Percentiles rank a stretch among this genome's conserved stretches.
Evolutionary conservation across 2,797 vertebrate species (phyloP).

Genomic region (Onychomys arenicola): DNA sequence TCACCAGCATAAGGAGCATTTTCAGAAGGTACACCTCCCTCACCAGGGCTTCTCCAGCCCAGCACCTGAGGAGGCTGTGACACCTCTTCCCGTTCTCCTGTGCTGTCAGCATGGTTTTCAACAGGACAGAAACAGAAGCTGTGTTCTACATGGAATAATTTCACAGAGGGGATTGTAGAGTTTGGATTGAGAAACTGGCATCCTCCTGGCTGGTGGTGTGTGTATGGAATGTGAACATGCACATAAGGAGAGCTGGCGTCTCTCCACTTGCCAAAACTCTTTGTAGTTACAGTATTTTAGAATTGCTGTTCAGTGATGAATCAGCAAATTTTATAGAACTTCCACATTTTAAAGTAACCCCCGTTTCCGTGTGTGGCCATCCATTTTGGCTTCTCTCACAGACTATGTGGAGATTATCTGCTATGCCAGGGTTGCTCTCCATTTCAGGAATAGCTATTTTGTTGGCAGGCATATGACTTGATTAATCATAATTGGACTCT

Average conservation of each 20-base stretch:
- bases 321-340: slow-evolving; percentile 37
- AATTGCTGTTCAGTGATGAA: slow-evolving; percentile 16
- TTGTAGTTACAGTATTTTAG: neutral
- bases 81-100: slow-evolving; percentile 34
- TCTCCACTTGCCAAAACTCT: neutral
- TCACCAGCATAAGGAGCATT: neutral
- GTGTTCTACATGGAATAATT: neutral
- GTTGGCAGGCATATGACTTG: neutral
- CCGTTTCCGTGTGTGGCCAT: neutral
- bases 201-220: neutral
- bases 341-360: slow-evolving; percentile 13
- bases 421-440: neutral
- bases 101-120: neutral
- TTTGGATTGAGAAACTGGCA: slow-evolving; percentile 18
- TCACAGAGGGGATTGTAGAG: neutral
- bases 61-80: slow-evolving; percentile 36
- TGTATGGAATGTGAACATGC: neutral
- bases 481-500: neutral
- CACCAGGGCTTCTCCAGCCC: neutral
- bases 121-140: slow-evolving; percentile 11
- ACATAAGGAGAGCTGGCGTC: neutral
- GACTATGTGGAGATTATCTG: neutral
- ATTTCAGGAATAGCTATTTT: neutral
- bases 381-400: neutral
- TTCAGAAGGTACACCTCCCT: neutral